phyloP scores from a whole-genome alignment of 2,113 vertebrate genomes.

The Ammospiza caudacuta region DNA sequence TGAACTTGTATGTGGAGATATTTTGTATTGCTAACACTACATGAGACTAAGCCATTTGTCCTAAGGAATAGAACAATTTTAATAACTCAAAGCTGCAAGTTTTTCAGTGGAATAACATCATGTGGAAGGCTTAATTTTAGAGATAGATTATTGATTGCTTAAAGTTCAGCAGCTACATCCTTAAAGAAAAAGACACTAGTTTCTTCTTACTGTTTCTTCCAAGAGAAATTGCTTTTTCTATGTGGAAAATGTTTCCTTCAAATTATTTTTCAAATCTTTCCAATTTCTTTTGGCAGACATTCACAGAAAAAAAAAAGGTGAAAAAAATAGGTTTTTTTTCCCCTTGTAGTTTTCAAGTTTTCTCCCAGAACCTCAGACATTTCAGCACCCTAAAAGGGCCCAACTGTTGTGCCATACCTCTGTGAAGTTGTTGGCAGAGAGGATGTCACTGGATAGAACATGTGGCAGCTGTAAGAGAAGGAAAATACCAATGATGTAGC shows the following conservation, averaged over 20 bases:
- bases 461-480: neutral
- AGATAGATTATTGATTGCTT: neutral
- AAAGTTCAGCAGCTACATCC: neutral
- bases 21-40: neutral
- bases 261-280: neutral
- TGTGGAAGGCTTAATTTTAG: neutral
- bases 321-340: neutral
- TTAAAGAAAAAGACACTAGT: neutral
- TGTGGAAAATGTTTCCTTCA: neutral
- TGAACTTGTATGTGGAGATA: neutral
- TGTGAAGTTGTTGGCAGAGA: neutral
- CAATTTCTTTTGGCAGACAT: neutral
- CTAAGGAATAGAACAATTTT: neutral
- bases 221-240: neutral
- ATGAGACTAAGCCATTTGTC: neutral
- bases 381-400: neutral
- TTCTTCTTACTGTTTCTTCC: neutral
- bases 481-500: rapidly evolving
- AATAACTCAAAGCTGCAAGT: neutral
- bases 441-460: neutral
- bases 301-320: neutral
- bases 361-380: neutral
- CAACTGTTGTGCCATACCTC: neutral
- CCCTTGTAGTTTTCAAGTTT: neutral
- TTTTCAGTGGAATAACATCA: neutral